These are phyloP conservation scores for Amphilophus citrinellus DNA, from an alignment of 2,113 vertebrate species.

Conservation along the genomic window DNA sequence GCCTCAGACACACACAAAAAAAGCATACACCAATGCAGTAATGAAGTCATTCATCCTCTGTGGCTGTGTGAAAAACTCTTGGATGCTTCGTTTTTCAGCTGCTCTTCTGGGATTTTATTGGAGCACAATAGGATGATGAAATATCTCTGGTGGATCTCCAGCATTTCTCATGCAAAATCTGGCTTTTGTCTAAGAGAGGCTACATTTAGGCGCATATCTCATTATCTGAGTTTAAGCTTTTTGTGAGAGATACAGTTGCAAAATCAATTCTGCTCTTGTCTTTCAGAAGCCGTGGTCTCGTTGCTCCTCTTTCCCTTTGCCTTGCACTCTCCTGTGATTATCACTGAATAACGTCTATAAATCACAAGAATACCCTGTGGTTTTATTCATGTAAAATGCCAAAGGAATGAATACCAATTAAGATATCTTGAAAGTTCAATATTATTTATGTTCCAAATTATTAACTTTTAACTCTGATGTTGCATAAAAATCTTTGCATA, in stretches of 20 bases:
- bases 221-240: constrained; percentile 19
- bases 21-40: constrained; percentile 6
- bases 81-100: constrained; percentile 7
- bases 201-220: constrained; percentile 23
- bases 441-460: not conserved
- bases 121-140: constrained; percentile 35
- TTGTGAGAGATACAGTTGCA: constrained; percentile 12
- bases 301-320: not conserved
- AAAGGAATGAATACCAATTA: constrained; percentile 6
- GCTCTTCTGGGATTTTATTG: constrained; percentile 17
- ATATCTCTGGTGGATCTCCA: constrained; percentile 22
- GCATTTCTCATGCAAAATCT: constrained; percentile 31
- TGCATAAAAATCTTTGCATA: not conserved
- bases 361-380: not conserved
- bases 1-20: constrained; percentile 21
- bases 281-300: not conserved
- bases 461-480: not conserved
- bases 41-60: constrained; percentile 21
- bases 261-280: constrained; percentile 9
- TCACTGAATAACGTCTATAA: not conserved
- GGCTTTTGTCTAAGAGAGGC: constrained; percentile 21
- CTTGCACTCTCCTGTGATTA: not conserved
- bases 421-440: not conserved
- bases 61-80: constrained; percentile 14
- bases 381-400: not conserved